phyloP scores from a whole-genome alignment of 2,888 invertebrate species.

The Baronia brevicornis region DNA sequence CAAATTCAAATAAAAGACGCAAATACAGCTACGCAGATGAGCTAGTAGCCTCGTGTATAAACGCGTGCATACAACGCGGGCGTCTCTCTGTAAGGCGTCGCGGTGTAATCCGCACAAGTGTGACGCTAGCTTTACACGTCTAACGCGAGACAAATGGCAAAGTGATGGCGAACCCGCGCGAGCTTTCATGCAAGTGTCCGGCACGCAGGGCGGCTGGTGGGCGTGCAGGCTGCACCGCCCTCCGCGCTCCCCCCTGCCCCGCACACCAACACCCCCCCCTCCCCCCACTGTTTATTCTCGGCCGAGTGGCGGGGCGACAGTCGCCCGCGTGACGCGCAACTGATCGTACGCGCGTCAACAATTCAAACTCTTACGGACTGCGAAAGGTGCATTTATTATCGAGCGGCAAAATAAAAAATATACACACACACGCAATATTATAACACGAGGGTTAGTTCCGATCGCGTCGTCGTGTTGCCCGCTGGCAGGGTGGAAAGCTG shows the following conservation, averaged over 20 bases:
- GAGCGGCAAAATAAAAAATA: conserved; percentile 53
- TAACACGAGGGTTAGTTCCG: conserved; percentile 11
- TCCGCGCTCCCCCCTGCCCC: conserved; percentile 43
- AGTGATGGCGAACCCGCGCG: conserved; percentile 1
- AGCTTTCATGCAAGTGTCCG: conserved; percentile 22
- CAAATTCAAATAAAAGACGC: no score
- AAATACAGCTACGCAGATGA: no score
- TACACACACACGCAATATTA: conserved; percentile 25
- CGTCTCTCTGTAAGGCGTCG: no score
- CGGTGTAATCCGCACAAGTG: no score
- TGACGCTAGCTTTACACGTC: no score
- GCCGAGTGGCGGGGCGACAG: conserved; percentile 64
- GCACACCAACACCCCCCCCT: conserved; percentile 37
- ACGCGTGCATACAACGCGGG: no score
- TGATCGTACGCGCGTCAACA: conserved; percentile 52
- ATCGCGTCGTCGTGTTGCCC: conserved; percentile 10
- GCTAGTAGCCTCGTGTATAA: no score
- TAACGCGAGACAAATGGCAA: conserved; percentile 18
- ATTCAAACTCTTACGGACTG: conserved; percentile 35
- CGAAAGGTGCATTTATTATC: conserved; percentile 64
- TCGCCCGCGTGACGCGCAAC: conserved; percentile 70
- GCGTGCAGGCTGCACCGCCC: conserved; percentile 61
- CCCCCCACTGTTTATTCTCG: conserved; percentile 68
- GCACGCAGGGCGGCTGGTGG: conserved; percentile 62
- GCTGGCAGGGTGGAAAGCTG: conserved; percentile 45